These are phyloP conservation scores for Cuculus canorus DNA, from an alignment of 2,797 vertebrate species.

Conservation along the genomic window DNA sequence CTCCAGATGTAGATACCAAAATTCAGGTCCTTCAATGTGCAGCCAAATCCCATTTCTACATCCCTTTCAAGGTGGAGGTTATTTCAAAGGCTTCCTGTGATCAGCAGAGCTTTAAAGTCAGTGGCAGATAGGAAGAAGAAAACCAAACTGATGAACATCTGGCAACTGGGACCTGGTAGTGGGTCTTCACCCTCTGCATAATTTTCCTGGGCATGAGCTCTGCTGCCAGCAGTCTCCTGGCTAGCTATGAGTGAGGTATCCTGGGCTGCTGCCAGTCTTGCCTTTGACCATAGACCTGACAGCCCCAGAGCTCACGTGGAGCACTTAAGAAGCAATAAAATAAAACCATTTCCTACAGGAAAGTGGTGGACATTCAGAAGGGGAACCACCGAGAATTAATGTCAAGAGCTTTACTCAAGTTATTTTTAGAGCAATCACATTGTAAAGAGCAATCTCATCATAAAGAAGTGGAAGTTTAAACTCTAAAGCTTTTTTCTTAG, in stretches of 20 bases:
- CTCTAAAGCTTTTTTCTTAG: neutral
- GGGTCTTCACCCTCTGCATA: neutral
- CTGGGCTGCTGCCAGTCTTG: constrained; percentile 40
- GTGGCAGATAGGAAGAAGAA: neutral
- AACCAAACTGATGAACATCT: neutral
- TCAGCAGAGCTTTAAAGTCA: neutral
- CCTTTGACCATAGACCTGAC: neutral
- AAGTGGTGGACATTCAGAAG: neutral
- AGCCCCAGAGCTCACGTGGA: neutral
- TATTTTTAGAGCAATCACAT: neutral
- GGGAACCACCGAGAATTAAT: constrained; percentile 6
- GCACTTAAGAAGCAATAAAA: neutral
- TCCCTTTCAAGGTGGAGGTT: neutral
- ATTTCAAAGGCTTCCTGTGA: neutral
- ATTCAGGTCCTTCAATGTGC: rapidly evolving
- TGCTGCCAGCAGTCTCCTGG: neutral
- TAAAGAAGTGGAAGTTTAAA: neutral
- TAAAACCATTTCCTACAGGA: neutral
- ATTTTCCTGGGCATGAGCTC: neutral
- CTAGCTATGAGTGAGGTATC: neutral
- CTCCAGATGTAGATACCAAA: neutral
- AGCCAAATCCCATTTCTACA: neutral
- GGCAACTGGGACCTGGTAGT: neutral
- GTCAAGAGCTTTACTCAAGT: neutral
- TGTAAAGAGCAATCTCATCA: neutral